Evolutionary conservation across 1,140 invertebrate species (phyloP).

Genomic region (Leguminivora glycinivorella): DNA sequence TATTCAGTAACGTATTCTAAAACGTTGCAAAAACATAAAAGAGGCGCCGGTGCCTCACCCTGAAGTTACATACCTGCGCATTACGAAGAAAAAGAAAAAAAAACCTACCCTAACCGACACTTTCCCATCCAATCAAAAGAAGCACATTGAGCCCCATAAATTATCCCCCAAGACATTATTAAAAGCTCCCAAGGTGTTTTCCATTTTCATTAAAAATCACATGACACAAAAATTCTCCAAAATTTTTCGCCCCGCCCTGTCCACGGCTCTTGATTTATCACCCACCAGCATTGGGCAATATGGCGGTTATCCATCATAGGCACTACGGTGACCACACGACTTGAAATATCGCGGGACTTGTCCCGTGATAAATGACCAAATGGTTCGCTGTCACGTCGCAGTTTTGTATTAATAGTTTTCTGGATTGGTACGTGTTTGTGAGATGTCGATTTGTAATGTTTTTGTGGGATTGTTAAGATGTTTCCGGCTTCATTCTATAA

Average conservation of each 20-base stretch:
- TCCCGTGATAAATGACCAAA: slow-evolving; percentile 23
- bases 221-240: slow-evolving; percentile 12
- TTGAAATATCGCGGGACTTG: slow-evolving; percentile 28
- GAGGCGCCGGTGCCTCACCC: no score
- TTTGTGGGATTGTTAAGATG: not conserved
- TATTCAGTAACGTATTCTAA: no score
- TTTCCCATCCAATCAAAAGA: no score
- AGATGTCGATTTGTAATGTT: slow-evolving; percentile 26
- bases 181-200: slow-evolving; percentile 10
- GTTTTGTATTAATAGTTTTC: slow-evolving; percentile 26
- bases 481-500: not conserved
- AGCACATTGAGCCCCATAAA: not conserved
- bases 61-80: no score
- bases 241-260: not conserved
- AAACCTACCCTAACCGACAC: no score
- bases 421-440: slow-evolving; percentile 9
- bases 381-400: slow-evolving; percentile 32
- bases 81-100: no score
- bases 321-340: slow-evolving; percentile 37
- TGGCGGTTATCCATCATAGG: slow-evolving; percentile 49
- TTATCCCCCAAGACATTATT: not conserved
- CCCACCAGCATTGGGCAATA: slow-evolving; percentile 26
- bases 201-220: slow-evolving; percentile 13
- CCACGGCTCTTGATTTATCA: slow-evolving; percentile 34
- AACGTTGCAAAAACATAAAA: no score